Percentiles rank a stretch among this genome's conserved stretches.
Conservation (phyloP, 2,113 vertebrate genomes). For the Columbina picui region DNA sequence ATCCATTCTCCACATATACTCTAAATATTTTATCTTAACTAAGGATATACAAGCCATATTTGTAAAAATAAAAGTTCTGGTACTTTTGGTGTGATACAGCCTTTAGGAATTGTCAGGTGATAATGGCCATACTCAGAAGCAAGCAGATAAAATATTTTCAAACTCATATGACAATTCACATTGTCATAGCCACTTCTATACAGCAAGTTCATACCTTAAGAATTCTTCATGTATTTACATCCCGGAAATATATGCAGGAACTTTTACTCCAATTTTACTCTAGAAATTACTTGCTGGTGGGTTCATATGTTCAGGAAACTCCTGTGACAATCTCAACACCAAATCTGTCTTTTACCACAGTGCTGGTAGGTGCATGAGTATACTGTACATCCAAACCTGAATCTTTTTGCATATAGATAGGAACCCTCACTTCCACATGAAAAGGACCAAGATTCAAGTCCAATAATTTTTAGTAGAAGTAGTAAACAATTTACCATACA, state of each 20-base stretch:
- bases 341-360: not conserved
- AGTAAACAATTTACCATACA: not conserved
- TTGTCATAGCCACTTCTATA: not conserved
- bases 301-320: not conserved
- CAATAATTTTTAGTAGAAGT: not conserved
- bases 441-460: not conserved
- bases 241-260: not conserved
- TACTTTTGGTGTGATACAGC: not conserved
- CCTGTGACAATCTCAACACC: not conserved
- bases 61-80: not conserved
- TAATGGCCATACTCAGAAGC: not conserved
- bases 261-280: not conserved
- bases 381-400: not conserved
- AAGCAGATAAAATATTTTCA: not conserved
- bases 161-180: not conserved
- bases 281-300: not conserved
- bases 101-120: not conserved
- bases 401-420: not conserved
- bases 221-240: not conserved
- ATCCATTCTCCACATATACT: not conserved
- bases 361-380: not conserved
- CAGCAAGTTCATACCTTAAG: not conserved
- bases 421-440: not conserved
- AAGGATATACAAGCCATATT: fast-evolving
- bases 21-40: not conserved